Evolutionary conservation across 2,888 invertebrate genomes (phyloP), one percentile per base, ranked within the genome.

Genomic region (Nomada ruficornis): DNA sequence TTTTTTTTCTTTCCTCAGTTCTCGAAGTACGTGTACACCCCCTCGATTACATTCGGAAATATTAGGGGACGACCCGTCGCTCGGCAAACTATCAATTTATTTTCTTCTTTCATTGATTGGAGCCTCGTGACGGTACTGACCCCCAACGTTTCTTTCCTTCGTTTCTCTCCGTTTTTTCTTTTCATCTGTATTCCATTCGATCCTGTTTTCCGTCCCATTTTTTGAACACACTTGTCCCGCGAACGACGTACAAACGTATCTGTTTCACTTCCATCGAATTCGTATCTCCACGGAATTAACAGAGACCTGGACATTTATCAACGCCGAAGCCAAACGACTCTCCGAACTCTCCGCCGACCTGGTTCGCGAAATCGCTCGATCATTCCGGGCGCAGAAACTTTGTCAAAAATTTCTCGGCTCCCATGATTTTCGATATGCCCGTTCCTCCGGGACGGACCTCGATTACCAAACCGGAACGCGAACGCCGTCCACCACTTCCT

Each of bases 31-130:
- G 87, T 85, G 87, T 89, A 92, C 93, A 93, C 94, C 93, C 93
- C 93, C 91, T 93, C 93, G 93, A 93, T 94, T 94, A 94, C 92
- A 92, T 92, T 94, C 94, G 94, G 94, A 94, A 94, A 94, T 94
- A 94, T 94, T 94, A 94, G 94, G 94, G 94, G 94, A 94, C 94
- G 93, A 91, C 94, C 94, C 92, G 92, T 87, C 90, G 93, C 88
- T 93, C 93, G 93, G 90, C 92, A 91, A 91, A 93, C 93, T 93
- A 93, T 94, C 94, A 93, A 94, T 94, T 93, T 93, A 93, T 92
- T 93, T 91, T 91, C 89, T 89, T 84, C 85, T 44, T 47, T 44
- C 86, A 89, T 89, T 86, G 89, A 89, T 89, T 88, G 88, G 77
- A 60, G 36, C 74, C 73, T 69, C 65, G 67, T 59, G 77, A 78